Evolutionary conservation across 2,888 invertebrate genomes (phyloP), one percentile per base, ranked within the genome.

Genomic region (Pegoplata infirma): DNA sequence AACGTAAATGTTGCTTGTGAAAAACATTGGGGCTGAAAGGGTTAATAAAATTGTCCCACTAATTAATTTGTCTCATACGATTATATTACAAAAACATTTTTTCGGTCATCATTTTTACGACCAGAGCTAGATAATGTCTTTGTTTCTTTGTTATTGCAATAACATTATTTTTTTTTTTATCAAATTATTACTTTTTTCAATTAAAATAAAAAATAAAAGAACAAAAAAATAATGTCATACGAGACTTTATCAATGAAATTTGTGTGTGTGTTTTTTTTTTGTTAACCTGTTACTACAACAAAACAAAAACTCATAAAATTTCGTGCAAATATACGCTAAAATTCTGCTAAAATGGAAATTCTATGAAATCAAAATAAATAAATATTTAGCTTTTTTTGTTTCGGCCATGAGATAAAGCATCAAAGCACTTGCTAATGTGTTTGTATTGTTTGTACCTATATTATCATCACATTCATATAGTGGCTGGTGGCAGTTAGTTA

Each of bases 401-500:
- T 53, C 25, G 32, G 17, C 32, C 32, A 55, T 55, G 55, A 55
- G 55, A 55, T 55, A 55, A 55, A 53, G 25, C 36, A 14, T 53
- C 28, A 53, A 28, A 53, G 53, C 55, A 55, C 55, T 55, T 55
- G 25, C 14, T 25, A 21, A 14, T 10, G 28, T 51, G 23, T n/a
- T 12, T 25, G 51, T 25, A 25, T n/a, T 51, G 55, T 36, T 17
- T 55, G 46, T 55, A 59, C 40, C 36, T 40, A 14, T 58, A 23
- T n/a, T n/a, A n/a, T n/a, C n/a, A n/a, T n/a, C n/a, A n/a, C n/a
- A n/a, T n/a, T n/a, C n/a, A n/a, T n/a, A n/a, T n/a, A n/a, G n/a
- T n/a, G n/a, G n/a, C n/a, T n/a, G n/a, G 5, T 58, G 7, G 44
- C 14, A 44, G 44, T 66, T 55, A n/a, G n/a, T n/a, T n/a, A n/a